phyloP scores from a whole-genome alignment of 2,888 invertebrate genomes.

The Eumacrocentrus americanus region DNA sequence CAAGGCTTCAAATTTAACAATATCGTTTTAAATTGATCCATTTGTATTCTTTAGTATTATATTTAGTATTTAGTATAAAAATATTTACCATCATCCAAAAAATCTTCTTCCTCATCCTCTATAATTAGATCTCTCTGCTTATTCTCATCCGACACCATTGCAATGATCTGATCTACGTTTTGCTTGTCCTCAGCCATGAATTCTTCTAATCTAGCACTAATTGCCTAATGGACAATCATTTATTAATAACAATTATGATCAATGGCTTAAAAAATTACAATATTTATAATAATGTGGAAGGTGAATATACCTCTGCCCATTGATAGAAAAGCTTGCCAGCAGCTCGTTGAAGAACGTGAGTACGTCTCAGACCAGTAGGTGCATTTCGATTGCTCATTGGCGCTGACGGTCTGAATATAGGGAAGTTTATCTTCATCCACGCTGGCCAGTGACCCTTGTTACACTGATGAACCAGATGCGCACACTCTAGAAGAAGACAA shows the following conservation, averaged over 20 bases:
- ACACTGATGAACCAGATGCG: conserved; percentile 95
- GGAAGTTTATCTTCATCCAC: conserved; percentile 91
- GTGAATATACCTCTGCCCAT: conserved; percentile 81
- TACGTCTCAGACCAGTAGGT: conserved; percentile 68
- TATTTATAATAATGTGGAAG: conserved; percentile 43
- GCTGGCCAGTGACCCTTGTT: conserved; percentile 98
- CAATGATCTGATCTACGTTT: conserved; percentile 71
- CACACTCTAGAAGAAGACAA: conserved; percentile 90
- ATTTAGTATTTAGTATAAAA: conserved; percentile 22
- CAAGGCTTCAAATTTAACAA: too few relatives aligned
- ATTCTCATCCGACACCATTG: conserved; percentile 75
- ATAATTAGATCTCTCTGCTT: conserved; percentile 80
- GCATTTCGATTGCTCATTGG: conserved; percentile 64
- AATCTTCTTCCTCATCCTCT: conserved; percentile 95
- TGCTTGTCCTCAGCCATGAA: conserved; percentile 82
- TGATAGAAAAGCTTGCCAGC: conserved; percentile 98
- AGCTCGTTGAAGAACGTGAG: conserved; percentile 80
- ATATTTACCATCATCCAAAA: conserved; percentile 85
- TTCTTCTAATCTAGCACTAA: conserved; percentile 90
- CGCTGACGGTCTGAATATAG: conserved; percentile 76
- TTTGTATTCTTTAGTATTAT: too few relatives aligned
- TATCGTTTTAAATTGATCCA: too few relatives aligned
- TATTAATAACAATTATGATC: not conserved
- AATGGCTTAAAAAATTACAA: conserved; percentile 46
- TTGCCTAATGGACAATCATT: conserved; percentile 68